Evolutionary conservation across 2,113 vertebrate species (phyloP), one percentile per base, ranked within the genome.

Genomic region (Mormyrus lacerda): DNA sequence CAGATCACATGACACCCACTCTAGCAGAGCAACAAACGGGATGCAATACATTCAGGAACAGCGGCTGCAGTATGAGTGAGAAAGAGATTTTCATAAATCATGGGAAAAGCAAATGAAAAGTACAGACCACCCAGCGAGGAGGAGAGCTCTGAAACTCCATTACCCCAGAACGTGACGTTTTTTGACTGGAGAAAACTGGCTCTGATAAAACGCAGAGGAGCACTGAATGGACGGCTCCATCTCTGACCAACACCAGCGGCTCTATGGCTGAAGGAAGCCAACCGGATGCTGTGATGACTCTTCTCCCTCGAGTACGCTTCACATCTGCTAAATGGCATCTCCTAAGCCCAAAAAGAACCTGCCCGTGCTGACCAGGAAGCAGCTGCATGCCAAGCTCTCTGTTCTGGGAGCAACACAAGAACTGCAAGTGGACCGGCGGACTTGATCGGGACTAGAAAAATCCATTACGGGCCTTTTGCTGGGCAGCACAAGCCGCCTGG

Each of bases 131-230:
- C 88, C 69, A 82, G 24, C 13, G 76, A 76, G 44, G 55, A 53
- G 61, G 84, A 89, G 47, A 87, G 89, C 89, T 87, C 89, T 90
- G 89, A 90, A 90, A 89, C 47, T 50, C 84, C 44, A 58, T 89
- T 65, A 87, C 17, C 89, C 47, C 44, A 21, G 58, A 86, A 65
- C 24, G 35, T n/a, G 50, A n/a, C 50, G 53, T 21, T 55, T 58
- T 84, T 44, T 61, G 53, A 42, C 31, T 24, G 24, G 35, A 84
- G 50, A 47, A 84, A 42, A 24, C 39, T 48, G 53, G 31, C 51
- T 65, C 48, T 21, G 31, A 58, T 51, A 19, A 44, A 17, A 79
- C 4, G 24, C 15, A 35, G 47, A 17, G 87, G 39, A 55, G 39
- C 53, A 31, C 51, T 87, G 19, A 35, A 35, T 53, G 15, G 27